Evolutionary conservation across 2,888 invertebrate species (phyloP), one percentile per base, ranked within the genome.

Genomic region (Plagodis pulveraria): DNA sequence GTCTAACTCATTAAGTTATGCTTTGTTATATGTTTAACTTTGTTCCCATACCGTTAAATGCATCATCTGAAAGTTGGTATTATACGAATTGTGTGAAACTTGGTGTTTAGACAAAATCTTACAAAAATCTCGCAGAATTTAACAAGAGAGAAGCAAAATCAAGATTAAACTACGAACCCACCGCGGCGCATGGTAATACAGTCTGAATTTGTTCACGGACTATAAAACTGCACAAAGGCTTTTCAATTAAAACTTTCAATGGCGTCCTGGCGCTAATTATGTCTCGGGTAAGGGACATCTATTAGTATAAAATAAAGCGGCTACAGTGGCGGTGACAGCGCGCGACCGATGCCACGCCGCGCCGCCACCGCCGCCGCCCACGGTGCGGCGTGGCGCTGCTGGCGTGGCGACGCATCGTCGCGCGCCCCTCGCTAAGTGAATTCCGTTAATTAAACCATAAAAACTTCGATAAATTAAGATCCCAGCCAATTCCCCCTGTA

Each of bases 381-480:
- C 8, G 83, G 84, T 86, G 82, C 80, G 78, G 71, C 77, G 67
- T 8, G 40, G 40, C 40, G 40, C 10, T 40, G 40, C 40, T 40
- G 11, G 12, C 42, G 12, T 9, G 65, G 70, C 74, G 73, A 67
- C 76, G 73, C 72, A 70, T 67, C 63, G 63, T 60, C 63, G 63
- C 62, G 62, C 74, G 67, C 75, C 76, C 73, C 75, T 68, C 66
- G 80, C 87, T 91, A 93, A 93, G 93, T 93, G 93, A 93, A 93
- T 93, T 93, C 91, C 88, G 92, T 93, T 93, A 93, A 93, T 93
- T 93, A 93, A 93, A 93, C 93, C 93, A 92, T 93, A 93, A 93
- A 93, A 93, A 93, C 87, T 93, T 92, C 93, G 86, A 93, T 93
- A 93, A 93, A 93, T 93, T 92, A 93, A 93, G 91, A 92, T 91